Evolutionary conservation across 92 coral and sea anemone species (phyloP).

Genomic region (Heteractis magnifica): DNA sequence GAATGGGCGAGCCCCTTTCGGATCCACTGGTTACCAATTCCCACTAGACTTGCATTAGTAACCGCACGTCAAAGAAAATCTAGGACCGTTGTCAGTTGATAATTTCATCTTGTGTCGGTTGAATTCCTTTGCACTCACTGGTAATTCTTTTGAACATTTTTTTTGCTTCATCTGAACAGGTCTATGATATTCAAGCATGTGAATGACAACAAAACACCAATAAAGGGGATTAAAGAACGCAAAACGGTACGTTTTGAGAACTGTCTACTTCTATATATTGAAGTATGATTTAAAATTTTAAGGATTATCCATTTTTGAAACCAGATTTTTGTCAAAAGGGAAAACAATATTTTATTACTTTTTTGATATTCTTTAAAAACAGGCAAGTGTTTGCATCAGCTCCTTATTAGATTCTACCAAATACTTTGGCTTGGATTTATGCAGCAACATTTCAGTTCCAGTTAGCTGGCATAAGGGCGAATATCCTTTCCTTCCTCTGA

Average conservation of each 20-base stretch:
- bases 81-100: too few species aligned
- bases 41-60: too few species aligned
- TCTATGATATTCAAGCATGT: slow-evolving; percentile 46
- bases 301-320: too few species aligned
- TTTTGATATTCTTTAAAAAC: neutral
- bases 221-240: slow-evolving; percentile 52
- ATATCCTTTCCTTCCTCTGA: slow-evolving; percentile 60
- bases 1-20: too few species aligned
- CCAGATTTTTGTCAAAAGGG: too few species aligned
- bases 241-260: slow-evolving; percentile 47
- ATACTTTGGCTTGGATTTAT: slow-evolving; percentile 50
- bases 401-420: slow-evolving; percentile 51
- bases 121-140: too few species aligned
- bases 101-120: too few species aligned
- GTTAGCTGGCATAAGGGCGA: slow-evolving; percentile 64
- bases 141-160: neutral
- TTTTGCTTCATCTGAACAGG: slow-evolving; percentile 8
- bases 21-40: too few species aligned
- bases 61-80: too few species aligned
- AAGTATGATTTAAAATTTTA: too few species aligned
- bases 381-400: slow-evolving; percentile 65
- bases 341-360: neutral
- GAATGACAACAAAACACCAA: slow-evolving; percentile 33
- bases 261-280: neutral
- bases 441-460: slow-evolving; percentile 64